Percentiles rank a stretch among this genome's conserved stretches.
Conservation (phyloP, 1,140 invertebrate species). For the Frieseomelitta varia region DNA sequence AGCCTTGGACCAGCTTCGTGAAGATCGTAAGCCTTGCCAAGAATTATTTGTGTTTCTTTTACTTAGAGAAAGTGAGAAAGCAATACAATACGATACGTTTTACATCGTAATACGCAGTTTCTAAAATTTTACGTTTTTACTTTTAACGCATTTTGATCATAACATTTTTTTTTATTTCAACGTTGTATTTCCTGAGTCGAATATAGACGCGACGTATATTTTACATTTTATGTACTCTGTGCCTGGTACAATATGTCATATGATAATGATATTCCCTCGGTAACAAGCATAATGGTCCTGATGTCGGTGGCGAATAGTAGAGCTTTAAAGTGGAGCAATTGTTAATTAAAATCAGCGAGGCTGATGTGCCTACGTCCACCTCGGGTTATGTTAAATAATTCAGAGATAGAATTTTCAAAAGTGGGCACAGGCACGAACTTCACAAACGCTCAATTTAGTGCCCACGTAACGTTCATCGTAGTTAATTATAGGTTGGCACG, state of each 20-base stretch:
- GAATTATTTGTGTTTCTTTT: slow-evolving; percentile 47
- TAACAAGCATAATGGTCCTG: slow-evolving; percentile 62
- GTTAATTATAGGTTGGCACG: slow-evolving; percentile 62
- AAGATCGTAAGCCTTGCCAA: slow-evolving; percentile 73
- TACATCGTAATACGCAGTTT: not conserved
- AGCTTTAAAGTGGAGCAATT: slow-evolving; percentile 67
- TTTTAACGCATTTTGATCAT: not conserved
- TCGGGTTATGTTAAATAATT: slow-evolving; percentile 29
- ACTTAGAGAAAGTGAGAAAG: slow-evolving; percentile 23
- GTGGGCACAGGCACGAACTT: slow-evolving; percentile 5
- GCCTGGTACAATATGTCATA: slow-evolving; percentile 12
- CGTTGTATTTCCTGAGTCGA: not conserved
- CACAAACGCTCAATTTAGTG: slow-evolving; percentile 45
- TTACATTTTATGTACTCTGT: not conserved
- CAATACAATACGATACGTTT: slow-evolving; percentile 7
- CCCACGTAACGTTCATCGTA: slow-evolving; percentile 55
- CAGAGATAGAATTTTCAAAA: slow-evolving; percentile 42
- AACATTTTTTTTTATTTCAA: not conserved
- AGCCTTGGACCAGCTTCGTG: slow-evolving; percentile 73
- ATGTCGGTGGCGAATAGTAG: slow-evolving; percentile 48
- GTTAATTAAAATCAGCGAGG: slow-evolving; percentile 63
- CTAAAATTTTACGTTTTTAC: not conserved
- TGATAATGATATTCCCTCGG: slow-evolving; percentile 39
- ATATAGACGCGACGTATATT: not conserved
- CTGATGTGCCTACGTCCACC: slow-evolving; percentile 50